Evolutionary conservation across 2,113 vertebrate genomes (phyloP), one percentile per base, ranked within the genome.

Genomic region (Todiramphus saurophagus): DNA sequence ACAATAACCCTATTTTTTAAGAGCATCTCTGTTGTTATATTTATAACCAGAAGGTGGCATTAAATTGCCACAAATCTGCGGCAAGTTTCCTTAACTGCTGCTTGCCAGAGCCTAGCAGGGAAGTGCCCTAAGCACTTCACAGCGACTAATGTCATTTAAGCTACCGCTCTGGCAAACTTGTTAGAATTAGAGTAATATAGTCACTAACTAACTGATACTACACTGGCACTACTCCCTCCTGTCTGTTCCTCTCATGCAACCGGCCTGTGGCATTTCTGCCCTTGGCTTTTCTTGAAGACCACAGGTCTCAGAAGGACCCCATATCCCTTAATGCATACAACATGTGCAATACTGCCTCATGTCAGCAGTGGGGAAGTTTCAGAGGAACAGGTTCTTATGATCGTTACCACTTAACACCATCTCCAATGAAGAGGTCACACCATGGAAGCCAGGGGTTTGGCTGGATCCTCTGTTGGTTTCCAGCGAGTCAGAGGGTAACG

Each of bases 41-140:
- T 18, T 69, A 10, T 4, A 39, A 53, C 77, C 97, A 96, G 94
- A 50, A 97, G 97, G 78, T 97, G 97, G 95, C 95, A 94, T 12
- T 70, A 50, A 58, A 86, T 16, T 16, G 76, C 85, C 80, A 91
- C 87, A 87, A 56, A 96, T 90, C 43, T 8, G 53, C 43, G 69
- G 28, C 41, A 33, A 13, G 15, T 0, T 28, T 4, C 69, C 33
- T 9, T 9, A 27, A 35, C 16, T 6, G 51, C 79, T 56, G 73
- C 50, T 31, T 43, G 28, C 16, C 28, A 20, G 18, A 66, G 15
- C 5, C 5, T 9, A 16, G 28, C 43, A 44, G 19, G 20, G n/a
- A 39, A 50, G 14, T 41, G 19, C 33, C n/a, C 23, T 2, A 17
- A 3, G 18, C 17, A 4, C 20, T 44, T 75, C 51, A 27, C 13